Evolutionary conservation across 2,888 invertebrate genomes (phyloP).

Genomic region (Eulithis testata): DNA sequence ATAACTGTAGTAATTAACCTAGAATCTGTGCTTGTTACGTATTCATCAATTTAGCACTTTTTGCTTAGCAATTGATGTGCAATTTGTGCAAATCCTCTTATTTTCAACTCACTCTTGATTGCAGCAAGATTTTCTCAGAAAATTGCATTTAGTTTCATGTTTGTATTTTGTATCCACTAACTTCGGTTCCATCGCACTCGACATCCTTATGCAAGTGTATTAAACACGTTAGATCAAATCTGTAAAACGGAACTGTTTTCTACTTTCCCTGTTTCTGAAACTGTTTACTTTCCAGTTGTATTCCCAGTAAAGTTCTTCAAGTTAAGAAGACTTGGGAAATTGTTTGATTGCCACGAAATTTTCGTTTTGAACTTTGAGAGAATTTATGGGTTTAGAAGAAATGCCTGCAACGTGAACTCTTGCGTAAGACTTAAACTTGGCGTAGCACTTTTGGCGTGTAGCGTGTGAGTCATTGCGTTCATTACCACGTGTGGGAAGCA

Average conservation of each 20-base stretch:
- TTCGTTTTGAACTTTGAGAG: slow-evolving; percentile 41
- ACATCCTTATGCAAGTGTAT: slow-evolving; percentile 39
- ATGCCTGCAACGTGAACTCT: slow-evolving; percentile 33
- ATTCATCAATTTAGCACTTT: slow-evolving; percentile 21
- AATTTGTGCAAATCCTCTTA: slow-evolving; percentile 4
- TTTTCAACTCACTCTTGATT: background rate
- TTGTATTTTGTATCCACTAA: slow-evolving; percentile 27
- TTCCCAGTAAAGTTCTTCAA: slow-evolving; percentile 44
- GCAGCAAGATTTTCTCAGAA: slow-evolving; percentile 28
- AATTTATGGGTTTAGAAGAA: slow-evolving; percentile 30
- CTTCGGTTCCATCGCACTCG: slow-evolving; percentile 32
- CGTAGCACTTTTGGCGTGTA: slow-evolving; percentile 25
- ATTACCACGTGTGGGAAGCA: slow-evolving; percentile 38
- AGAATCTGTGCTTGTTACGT: slow-evolving; percentile 23
- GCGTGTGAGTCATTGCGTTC: slow-evolving; percentile 38
- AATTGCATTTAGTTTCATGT: slow-evolving; percentile 32
- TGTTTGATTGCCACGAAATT: slow-evolving; percentile 53
- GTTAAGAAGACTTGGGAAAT: slow-evolving; percentile 46
- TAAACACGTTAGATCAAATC: slow-evolving; percentile 40
- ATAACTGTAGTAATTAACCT: slow-evolving; percentile 28
- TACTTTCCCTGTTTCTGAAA: slow-evolving; percentile 43
- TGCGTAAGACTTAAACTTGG: slow-evolving; percentile 33
- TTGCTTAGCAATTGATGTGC: background rate
- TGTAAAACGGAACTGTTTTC: slow-evolving; percentile 43
- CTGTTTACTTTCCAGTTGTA: slow-evolving; percentile 51